These are phyloP conservation scores for Camponotus vicinus DNA, from an alignment of 1,140 invertebrate genomes.

Conservation along the genomic window DNA sequence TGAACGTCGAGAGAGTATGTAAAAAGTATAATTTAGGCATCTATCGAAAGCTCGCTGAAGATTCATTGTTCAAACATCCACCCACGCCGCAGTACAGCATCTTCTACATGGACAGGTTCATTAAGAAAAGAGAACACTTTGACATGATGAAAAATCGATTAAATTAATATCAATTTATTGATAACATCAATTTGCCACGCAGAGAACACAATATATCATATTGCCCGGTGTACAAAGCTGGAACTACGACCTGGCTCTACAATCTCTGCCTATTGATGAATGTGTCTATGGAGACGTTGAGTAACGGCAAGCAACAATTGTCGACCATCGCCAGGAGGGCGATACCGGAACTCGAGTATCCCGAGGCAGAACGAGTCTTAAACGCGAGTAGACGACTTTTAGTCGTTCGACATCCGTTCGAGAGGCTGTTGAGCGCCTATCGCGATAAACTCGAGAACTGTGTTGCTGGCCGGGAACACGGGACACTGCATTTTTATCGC, in stretches of 20 bases:
- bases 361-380: slow-evolving; percentile 84
- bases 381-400: slow-evolving; percentile 78
- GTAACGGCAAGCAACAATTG: slow-evolving; percentile 81
- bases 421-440: slow-evolving; percentile 89
- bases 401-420: slow-evolving; percentile 89
- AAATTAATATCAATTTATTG: not conserved
- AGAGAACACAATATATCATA: slow-evolving; percentile 85
- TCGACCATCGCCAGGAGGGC: slow-evolving; percentile 83
- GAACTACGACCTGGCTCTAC: slow-evolving; percentile 87
- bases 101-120: slow-evolving; percentile 86
- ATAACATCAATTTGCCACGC: slow-evolving; percentile 43
- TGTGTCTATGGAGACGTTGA: slow-evolving; percentile 79
- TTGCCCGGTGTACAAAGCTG: slow-evolving; percentile 88
- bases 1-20: slow-evolving; percentile 81
- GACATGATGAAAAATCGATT: slow-evolving; percentile 10
- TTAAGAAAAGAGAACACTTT: slow-evolving; percentile 16
- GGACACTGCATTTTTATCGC: slow-evolving; percentile 87
- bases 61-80: slow-evolving; percentile 83
- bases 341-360: slow-evolving; percentile 84
- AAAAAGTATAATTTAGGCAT: slow-evolving; percentile 84
- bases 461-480: slow-evolving; percentile 85
- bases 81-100: slow-evolving; percentile 86
- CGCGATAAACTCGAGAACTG: slow-evolving; percentile 89
- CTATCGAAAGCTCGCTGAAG: slow-evolving; percentile 74
- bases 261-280: slow-evolving; percentile 84